Percentiles rank a stretch among this genome's conserved stretches.
These are phyloP conservation scores for Patiria miniata DNA, from an alignment of 35 echinoderm and acorn worm genomes.

Conservation along the genomic window DNA sequence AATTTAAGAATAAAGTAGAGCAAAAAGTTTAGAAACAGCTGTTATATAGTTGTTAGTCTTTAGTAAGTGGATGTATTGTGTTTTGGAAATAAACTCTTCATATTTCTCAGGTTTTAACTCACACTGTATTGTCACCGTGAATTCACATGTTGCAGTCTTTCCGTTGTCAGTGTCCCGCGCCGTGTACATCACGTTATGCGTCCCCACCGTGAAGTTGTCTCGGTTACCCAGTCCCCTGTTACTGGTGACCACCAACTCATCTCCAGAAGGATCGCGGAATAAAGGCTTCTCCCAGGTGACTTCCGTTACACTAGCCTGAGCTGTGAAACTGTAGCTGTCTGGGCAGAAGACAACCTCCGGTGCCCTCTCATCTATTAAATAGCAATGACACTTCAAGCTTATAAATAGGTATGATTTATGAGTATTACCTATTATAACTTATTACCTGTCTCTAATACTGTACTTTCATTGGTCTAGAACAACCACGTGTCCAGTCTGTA, in stretches of 20 bases:
- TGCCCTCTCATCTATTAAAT: not conserved
- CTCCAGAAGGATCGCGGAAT: slow-evolving; percentile 44
- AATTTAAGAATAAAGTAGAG: too few relatives aligned
- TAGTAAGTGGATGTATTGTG: too few relatives aligned
- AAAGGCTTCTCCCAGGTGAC: slow-evolving; percentile 39
- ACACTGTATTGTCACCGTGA: slow-evolving; percentile 21
- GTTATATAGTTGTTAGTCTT: too few relatives aligned
- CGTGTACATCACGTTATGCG: slow-evolving; percentile 40
- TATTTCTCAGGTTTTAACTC: not conserved
- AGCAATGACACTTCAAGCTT: too few relatives aligned
- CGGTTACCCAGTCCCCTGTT: slow-evolving; percentile 16
- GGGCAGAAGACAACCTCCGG: slow-evolving; percentile 40
- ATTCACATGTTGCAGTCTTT: slow-evolving; percentile 45
- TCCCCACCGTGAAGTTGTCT: slow-evolving; percentile 21
- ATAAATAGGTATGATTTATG: too few relatives aligned
- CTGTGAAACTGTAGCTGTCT: not conserved
- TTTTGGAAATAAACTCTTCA: too few relatives aligned
- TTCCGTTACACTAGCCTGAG: not conserved
- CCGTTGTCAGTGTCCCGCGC: slow-evolving; percentile 48
- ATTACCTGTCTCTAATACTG: too few relatives aligned
- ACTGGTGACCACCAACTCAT: slow-evolving; percentile 33
- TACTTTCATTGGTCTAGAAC: too few relatives aligned
- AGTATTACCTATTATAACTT: too few relatives aligned
- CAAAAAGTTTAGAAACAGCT: too few relatives aligned
- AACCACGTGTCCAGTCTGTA: too few relatives aligned